Percentiles rank a stretch among this genome's conserved stretches.
These are phyloP conservation scores for Hippocampus kuda DNA, from an alignment of 2,797 vertebrate genomes.

Conservation along the genomic window DNA sequence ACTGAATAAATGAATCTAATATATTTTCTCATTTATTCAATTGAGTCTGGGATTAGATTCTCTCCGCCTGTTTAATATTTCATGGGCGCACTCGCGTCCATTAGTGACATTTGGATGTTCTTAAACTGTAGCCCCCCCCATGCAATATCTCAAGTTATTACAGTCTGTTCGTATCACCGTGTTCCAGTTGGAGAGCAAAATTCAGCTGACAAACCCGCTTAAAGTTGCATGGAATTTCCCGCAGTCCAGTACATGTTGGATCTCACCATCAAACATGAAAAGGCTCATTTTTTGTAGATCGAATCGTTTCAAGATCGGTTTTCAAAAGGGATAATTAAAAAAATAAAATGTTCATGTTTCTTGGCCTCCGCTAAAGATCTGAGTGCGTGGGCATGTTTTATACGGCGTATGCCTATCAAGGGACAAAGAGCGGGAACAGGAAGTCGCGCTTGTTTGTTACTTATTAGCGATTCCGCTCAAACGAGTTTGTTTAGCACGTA, in stretches of 20 bases:
- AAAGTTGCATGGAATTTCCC: too few relatives aligned
- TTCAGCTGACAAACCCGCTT: too few relatives aligned
- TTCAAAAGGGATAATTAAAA: not conserved
- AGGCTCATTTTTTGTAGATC: not conserved
- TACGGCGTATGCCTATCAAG: not conserved
- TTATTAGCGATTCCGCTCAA: slow-evolving; percentile 27
- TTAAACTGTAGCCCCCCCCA: slow-evolving; percentile 17
- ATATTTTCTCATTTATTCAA: slow-evolving; percentile 6
- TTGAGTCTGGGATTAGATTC: slow-evolving; percentile 23
- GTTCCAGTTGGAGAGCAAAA: not conserved
- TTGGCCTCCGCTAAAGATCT: slow-evolving; percentile 7
- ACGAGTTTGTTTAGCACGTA: slow-evolving; percentile 42
- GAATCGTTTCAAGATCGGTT: not conserved
- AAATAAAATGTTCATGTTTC: slow-evolving; percentile 4
- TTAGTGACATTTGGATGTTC: slow-evolving; percentile 9
- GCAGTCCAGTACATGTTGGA: not conserved
- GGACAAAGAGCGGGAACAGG: slow-evolving; percentile 3
- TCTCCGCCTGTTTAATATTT: slow-evolving; percentile 33
- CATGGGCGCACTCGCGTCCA: slow-evolving; percentile 11
- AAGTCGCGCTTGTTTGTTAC: slow-evolving; percentile 16
- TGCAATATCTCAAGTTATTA: not conserved
- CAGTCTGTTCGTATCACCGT: not conserved
- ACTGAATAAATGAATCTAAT: slow-evolving; percentile 7
- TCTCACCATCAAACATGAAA: not conserved
- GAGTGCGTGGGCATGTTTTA: not conserved